phyloP scores from a whole-genome alignment of 2,797 vertebrate genomes.

The Acanthurus leucopareius region DNA sequence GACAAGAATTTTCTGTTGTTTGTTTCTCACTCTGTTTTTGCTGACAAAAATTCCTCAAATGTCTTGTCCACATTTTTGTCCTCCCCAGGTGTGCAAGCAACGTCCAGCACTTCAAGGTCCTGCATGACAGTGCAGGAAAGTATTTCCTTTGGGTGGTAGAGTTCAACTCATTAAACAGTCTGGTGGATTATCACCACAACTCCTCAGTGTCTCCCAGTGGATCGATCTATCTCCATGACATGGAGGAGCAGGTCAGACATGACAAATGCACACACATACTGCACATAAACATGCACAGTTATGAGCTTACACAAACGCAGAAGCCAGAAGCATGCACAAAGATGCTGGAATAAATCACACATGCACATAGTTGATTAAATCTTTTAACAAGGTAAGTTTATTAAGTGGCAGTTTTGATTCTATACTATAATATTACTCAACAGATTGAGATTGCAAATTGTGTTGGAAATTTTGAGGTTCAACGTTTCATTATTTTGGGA shows the following conservation, averaged over 20 bases:
- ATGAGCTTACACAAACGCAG: background rate
- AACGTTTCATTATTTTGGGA: background rate
- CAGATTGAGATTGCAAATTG: too few relatives aligned
- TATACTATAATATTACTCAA: background rate
- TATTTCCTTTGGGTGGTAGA: slow-evolving; percentile 95
- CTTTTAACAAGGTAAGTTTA: too few relatives aligned
- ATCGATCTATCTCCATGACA: slow-evolving; percentile 91
- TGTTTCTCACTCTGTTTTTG: background rate
- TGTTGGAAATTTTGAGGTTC: background rate
- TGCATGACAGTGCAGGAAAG: slow-evolving; percentile 90
- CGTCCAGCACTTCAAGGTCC: slow-evolving; percentile 93
- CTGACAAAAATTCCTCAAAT: background rate
- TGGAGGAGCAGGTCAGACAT: slow-evolving; percentile 89
- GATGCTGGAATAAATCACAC: background rate
- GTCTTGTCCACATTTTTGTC: background rate
- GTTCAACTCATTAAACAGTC: slow-evolving; percentile 92
- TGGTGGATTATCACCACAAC: slow-evolving; percentile 92
- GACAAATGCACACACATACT: background rate
- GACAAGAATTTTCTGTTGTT: background rate
- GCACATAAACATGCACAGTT: background rate
- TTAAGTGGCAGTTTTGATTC: background rate
- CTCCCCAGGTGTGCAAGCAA: slow-evolving; percentile 88
- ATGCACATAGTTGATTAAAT: background rate
- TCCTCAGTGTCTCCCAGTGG: slow-evolving; percentile 93
- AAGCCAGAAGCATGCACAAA: background rate